Base-by-base conservation (phyloP, 1,140 invertebrate genomes). In the Drosophila albomicans region DNA sequence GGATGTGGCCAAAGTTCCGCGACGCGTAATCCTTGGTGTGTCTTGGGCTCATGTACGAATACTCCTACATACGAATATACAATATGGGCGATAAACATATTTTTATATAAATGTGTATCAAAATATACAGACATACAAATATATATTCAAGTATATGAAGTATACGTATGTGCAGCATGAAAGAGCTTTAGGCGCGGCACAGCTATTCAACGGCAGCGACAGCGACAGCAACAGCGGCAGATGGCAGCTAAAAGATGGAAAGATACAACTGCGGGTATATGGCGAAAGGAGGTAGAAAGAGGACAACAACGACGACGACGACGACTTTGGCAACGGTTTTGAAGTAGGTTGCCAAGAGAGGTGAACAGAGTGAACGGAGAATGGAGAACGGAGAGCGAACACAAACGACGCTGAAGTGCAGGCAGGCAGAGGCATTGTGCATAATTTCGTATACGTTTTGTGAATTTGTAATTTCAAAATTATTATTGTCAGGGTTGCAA, bases 391-490 rank as follows among this genome's bases (percentile, higher is more conserved):
- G 5, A 32, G 30, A 32, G 30, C 16, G 32, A 54, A 5, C 51
- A 35, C 54, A 66, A n/a, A 71, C 58, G 56, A 72, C 73, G 54
- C 82, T 58, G 73, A 78, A 78, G 69, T 75, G 80, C 79, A 88
- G 78, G 82, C 35, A 8, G 8, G 7, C 20, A 32, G 32, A 38
- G 8, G 35, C 85, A 89, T 89, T 89, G 63, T 75, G 81, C 78
- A 89, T 89, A 89, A 84, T 88, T 89, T 88, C 85, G 85, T 78
- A 85, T 89, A 89, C 84, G 85, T 89, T 89, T 88, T 82, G 84
- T 88, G 85, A 89, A 89, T 89, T 89, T 88, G 85, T 89, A 89
- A 89, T 89, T 89, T 89, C 46, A 70, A 81, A 89, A 84, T 89
- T 84, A 88, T 84, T 89, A 82, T 84, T 89, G 84, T 69, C 62